Evolutionary conservation across 2,888 invertebrate species (phyloP), one percentile per base, ranked within the genome.

Genomic region (Lasioglossum lativentre): DNA sequence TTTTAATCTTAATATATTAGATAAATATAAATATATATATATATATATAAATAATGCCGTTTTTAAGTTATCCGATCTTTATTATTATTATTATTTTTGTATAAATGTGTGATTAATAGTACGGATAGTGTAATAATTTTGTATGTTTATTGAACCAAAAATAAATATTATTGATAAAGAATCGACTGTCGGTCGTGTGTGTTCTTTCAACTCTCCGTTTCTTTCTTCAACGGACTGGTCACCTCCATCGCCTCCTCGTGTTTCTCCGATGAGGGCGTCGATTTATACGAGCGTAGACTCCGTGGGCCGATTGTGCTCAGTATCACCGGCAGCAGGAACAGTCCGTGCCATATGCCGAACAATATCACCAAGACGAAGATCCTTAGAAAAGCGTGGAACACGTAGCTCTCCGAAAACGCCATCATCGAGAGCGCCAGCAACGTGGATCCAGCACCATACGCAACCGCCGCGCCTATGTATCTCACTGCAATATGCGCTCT

Each of bases 381-480:
- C 96, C 96, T 97, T 92, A 97, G 97, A 94, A 98, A 98, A 23
- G 97, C 96, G 88, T 96, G 96, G 94, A 98, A 98, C 0, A 97
- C 97, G 93, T 98, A 98, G 6, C 97, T 97, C 89, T 96, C 96
- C 0, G 98, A 97, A 90, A 96, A 96, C 84, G 96, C 96, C 78
- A 98, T 96, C 92, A 97, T 96, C 16, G 97, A 96, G 70, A 98
- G 96, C 0, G 98, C 97, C 23, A 98, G 95, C 59, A 98, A 95
- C 5, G 98, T 98, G 2, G 98, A 97, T 42, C 97, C 96, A 1
- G 98, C 98, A 4, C 98, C 98, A 92, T 97, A 96, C 40, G 98
- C 94, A 1, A 98, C 97, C 1, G 98, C 98, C 38, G 97, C 96
- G 12, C 98, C 98, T 82, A 98, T 98, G 74, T 97, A 96, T 0